These are phyloP conservation scores for Cavia porcellus DNA, from an alignment of 2,113 vertebrate species.

Conservation along the genomic window DNA sequence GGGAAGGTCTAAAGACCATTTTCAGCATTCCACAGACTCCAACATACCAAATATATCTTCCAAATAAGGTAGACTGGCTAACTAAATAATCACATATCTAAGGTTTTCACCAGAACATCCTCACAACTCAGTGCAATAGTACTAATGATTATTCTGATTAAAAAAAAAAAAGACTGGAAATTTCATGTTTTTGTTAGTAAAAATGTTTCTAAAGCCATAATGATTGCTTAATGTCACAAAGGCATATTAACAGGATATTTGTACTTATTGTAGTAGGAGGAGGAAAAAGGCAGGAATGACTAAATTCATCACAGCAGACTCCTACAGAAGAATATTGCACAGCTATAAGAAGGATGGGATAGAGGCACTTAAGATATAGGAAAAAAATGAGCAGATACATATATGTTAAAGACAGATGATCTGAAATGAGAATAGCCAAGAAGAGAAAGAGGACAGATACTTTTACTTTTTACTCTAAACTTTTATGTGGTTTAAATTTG, in stretches of 20 bases:
- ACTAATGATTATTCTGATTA: slow-evolving; percentile 13
- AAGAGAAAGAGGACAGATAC: not conserved
- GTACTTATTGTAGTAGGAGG: not conserved
- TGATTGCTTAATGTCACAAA: not conserved
- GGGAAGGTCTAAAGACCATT: not conserved
- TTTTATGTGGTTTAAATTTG: not conserved
- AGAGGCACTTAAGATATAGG: not conserved
- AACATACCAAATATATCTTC: not conserved
- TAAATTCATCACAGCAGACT: not conserved
- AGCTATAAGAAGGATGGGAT: not conserved
- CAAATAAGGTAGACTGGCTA: slow-evolving; percentile 17
- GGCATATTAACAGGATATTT: not conserved
- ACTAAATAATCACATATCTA: slow-evolving; percentile 1
- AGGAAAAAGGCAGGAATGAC: not conserved
- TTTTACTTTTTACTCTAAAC: not conserved
- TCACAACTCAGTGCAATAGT: not conserved
- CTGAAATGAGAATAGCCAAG: not conserved
- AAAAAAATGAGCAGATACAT: not conserved
- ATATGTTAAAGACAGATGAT: too few species aligned
- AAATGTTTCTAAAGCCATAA: not conserved
- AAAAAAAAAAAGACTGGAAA: not conserved
- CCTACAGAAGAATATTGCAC: not conserved
- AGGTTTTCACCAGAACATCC: not conserved
- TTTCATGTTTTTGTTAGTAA: slow-evolving; percentile 44
- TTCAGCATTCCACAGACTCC: slow-evolving; percentile 45